Percentiles rank a stretch among this genome's conserved stretches.
Conservation (phyloP, 2,797 vertebrate genomes). For the Propithecus perrieri region DNA sequence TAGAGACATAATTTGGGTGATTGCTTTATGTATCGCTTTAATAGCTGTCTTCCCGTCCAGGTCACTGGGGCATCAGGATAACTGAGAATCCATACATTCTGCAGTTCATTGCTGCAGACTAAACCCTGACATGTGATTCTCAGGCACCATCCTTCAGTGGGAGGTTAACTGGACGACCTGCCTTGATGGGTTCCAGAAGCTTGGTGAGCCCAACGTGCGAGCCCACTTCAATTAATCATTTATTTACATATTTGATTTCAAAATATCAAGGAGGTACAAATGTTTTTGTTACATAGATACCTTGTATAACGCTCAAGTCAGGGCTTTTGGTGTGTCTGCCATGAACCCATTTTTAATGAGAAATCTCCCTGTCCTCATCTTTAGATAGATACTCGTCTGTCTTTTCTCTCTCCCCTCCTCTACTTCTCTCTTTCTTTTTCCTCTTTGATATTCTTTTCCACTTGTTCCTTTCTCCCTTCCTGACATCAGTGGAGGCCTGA, state of each 20-base stretch:
- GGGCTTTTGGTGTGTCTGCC: background rate
- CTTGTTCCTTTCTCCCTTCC: background rate
- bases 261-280: background rate
- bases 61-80: background rate
- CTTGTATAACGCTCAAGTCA: background rate
- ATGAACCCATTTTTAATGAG: background rate
- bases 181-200: background rate
- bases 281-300: background rate
- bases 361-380: background rate
- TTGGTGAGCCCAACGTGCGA: background rate
- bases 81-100: background rate
- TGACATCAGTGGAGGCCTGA: background rate
- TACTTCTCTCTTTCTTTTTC: background rate
- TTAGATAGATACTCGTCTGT: background rate
- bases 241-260: background rate
- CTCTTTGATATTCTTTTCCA: background rate
- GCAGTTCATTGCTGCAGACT: background rate
- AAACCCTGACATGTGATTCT: background rate
- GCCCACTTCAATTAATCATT: background rate
- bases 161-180: background rate
- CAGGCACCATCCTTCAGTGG: background rate
- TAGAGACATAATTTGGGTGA: background rate
- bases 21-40: background rate
- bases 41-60: background rate
- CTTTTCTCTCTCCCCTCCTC: no score